phyloP scores from a whole-genome alignment of 2,797 vertebrate genomes.

The Anisognathus igniventris region DNA sequence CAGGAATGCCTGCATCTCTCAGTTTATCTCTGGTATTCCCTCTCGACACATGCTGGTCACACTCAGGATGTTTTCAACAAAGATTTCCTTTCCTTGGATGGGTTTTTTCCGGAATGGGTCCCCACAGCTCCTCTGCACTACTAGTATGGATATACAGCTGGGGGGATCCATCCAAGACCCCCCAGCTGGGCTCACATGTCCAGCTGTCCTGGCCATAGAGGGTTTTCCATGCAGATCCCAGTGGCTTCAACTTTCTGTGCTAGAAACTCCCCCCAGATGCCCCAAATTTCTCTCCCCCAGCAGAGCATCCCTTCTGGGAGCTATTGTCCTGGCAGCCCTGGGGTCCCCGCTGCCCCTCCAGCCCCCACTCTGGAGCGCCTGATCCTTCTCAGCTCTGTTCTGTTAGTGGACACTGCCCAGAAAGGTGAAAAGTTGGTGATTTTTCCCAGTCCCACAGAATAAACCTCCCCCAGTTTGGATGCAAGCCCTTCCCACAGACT shows the following conservation, averaged over 20 bases:
- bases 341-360: accelerated
- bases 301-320: background rate
- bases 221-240: background rate
- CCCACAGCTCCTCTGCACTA: background rate
- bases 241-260: accelerated
- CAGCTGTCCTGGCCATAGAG: background rate
- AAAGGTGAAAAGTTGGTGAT: background rate
- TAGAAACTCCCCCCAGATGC: background rate
- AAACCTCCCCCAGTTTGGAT: background rate
- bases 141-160: background rate
- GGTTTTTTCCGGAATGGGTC: accelerated
- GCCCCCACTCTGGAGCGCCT: background rate
- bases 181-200: accelerated
- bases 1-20: background rate
- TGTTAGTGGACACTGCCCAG: accelerated
- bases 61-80: background rate
- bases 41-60: background rate
- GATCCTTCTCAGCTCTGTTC: background rate
- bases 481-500: background rate
- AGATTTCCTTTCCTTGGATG: background rate
- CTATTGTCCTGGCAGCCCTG: background rate
- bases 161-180: background rate
- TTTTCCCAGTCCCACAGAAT: background rate
- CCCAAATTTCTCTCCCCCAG: background rate
- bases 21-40: background rate